phyloP scores from a whole-genome alignment of 2,797 vertebrate genomes.

The Enteromius argenteus region DNA sequence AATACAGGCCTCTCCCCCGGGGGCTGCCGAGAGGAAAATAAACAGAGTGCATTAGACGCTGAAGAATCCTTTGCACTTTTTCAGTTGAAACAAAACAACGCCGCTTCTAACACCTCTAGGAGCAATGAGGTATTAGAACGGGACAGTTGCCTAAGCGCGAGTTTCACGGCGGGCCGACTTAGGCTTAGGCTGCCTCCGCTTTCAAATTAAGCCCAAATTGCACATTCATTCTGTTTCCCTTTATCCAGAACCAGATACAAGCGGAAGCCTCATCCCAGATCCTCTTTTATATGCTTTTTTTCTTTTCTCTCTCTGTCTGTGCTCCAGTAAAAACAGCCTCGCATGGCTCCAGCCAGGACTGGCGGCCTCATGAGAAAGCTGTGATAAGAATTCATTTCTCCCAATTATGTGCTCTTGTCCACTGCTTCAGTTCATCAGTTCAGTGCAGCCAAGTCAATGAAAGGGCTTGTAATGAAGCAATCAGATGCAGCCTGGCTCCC shows the following conservation, averaged over 20 bases:
- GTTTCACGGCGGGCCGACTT: conserved; percentile 7
- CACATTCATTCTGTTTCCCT: conserved; percentile 12
- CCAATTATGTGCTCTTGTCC: conserved; percentile 91
- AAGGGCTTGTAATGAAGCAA: conserved; percentile 87
- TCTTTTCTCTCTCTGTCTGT: conserved; percentile 24
- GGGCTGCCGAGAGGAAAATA: conserved; percentile 71
- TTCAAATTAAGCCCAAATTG: conserved; percentile 56
- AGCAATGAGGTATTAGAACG: conserved; percentile 65
- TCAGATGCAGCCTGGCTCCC: conserved; percentile 85
- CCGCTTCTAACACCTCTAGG: conserved; percentile 65
- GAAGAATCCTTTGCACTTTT: conserved; percentile 69
- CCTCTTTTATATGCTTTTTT: conserved; percentile 41
- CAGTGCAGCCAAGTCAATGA: conserved; percentile 88
- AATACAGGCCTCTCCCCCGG: conserved; percentile 74
- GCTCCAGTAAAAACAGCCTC: conserved; percentile 49
- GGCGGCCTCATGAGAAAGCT: conserved; percentile 82
- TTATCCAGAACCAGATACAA: conserved; percentile 34
- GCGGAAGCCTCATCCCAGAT: conserved; percentile 43
- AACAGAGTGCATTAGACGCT: conserved; percentile 69
- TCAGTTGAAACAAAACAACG: conserved; percentile 70
- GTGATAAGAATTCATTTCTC: conserved; percentile 93
- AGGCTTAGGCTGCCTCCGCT: conserved; percentile 56
- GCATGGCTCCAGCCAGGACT: conserved; percentile 75
- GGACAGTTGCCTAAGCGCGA: conserved; percentile 8
- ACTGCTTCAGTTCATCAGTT: conserved; percentile 92